These are phyloP conservation scores for Eptatretus atami DNA, from an alignment of 2,797 vertebrate species.

Conservation along the genomic window DNA sequence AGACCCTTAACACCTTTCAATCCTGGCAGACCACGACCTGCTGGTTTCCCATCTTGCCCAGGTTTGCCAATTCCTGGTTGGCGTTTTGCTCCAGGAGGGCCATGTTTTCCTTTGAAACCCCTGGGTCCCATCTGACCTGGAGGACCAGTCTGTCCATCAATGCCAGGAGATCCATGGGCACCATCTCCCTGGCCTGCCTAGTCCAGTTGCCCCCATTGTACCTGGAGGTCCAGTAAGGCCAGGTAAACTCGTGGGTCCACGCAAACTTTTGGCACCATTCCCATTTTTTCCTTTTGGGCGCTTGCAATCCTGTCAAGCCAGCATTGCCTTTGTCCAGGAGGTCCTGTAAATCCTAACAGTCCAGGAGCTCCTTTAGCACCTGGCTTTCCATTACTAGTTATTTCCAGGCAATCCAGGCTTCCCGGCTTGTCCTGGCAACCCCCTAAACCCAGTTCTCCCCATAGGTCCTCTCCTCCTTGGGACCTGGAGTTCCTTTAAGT, in stretches of 20 bases:
- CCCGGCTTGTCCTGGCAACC: slow-evolving; percentile 35
- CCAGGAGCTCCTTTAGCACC: slow-evolving; percentile 71
- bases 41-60: slow-evolving; percentile 27
- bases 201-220: slow-evolving; percentile 35
- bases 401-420: slow-evolving; percentile 39
- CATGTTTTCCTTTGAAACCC: slow-evolving; percentile 46
- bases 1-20: not conserved
- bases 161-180: slow-evolving; percentile 55
- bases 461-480: slow-evolving; percentile 40
- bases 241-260: slow-evolving; percentile 36
- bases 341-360: slow-evolving; percentile 50
- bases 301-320: slow-evolving; percentile 41
- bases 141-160: slow-evolving; percentile 46
- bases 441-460: slow-evolving; percentile 33
- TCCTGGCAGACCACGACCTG: slow-evolving; percentile 12
- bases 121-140: slow-evolving; percentile 55
- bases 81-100: slow-evolving; percentile 15
- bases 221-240: slow-evolving; percentile 37
- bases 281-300: slow-evolving; percentile 46
- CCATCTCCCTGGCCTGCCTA: slow-evolving; percentile 49
- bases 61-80: slow-evolving; percentile 12
- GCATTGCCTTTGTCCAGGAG: slow-evolving; percentile 38
- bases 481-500: not conserved
- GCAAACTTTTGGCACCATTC: slow-evolving; percentile 52
- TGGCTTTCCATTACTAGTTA: slow-evolving; percentile 70